Evolutionary conservation across 2,888 invertebrate species (phyloP).

Genomic region (Stratiomys singularior): DNA sequence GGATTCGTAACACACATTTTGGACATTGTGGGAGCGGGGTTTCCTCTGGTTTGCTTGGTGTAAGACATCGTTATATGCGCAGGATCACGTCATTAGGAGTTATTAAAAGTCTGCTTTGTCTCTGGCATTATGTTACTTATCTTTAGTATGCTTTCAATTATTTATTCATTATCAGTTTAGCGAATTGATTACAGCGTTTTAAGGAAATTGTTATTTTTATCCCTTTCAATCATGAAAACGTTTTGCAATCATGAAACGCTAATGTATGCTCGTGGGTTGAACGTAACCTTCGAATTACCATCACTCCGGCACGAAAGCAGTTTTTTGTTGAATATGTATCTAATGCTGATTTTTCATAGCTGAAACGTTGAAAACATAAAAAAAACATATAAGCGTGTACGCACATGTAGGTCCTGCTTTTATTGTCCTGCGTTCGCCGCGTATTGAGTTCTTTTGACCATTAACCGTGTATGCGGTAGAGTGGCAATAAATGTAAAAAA

Average conservation of each 20-base stretch:
- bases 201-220: not conserved
- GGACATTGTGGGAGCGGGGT: no score
- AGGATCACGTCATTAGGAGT: no score
- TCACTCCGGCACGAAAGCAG: not conserved
- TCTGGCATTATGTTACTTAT: no score
- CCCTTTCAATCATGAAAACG: not conserved
- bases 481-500: constrained; percentile 47
- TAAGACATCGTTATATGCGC: no score
- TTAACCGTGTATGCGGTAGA: constrained; percentile 41
- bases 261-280: not conserved
- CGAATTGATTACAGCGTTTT: no score
- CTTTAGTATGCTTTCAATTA: no score
- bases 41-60: no score
- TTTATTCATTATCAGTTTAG: no score
- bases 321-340: constrained; percentile 24
- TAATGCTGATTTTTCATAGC: constrained; percentile 46
- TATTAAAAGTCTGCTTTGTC: no score
- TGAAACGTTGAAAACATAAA: constrained; percentile 29
- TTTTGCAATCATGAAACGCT: not conserved
- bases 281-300: not conserved
- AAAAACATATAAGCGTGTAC: constrained; percentile 38
- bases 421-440: constrained; percentile 34
- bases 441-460: constrained; percentile 45
- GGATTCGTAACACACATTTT: no score
- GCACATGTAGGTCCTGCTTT: constrained; percentile 44